phyloP scores from a whole-genome alignment of 2,888 invertebrate genomes.

The Eulithis prunata region DNA sequence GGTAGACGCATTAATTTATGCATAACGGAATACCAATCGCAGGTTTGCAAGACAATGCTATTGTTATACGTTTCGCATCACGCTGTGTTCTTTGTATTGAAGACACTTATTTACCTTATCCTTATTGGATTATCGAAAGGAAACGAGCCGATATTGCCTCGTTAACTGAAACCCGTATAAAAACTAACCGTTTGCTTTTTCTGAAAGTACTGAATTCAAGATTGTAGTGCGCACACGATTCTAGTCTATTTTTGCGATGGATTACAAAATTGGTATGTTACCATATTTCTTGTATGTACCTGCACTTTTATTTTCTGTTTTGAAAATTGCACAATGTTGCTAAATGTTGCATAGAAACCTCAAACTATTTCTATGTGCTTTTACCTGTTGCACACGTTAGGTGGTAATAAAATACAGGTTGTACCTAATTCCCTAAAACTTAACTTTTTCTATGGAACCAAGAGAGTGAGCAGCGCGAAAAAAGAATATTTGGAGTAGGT shows the following conservation, averaged over 20 bases:
- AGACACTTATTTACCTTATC: slow-evolving; percentile 46
- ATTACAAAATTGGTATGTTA: slow-evolving; percentile 42
- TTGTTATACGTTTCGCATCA: slow-evolving; percentile 36
- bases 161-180: slow-evolving; percentile 53
- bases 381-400: too few species aligned
- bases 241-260: slow-evolving; percentile 37
- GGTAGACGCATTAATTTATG: slow-evolving; percentile 30
- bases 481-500: too few species aligned
- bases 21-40: slow-evolving; percentile 25
- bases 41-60: slow-evolving; percentile 25
- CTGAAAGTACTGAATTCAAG: slow-evolving; percentile 33
- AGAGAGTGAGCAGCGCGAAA: too few species aligned
- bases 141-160: slow-evolving; percentile 55
- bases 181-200: slow-evolving; percentile 42
- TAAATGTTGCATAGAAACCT: background rate
- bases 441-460: too few species aligned
- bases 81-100: slow-evolving; percentile 31
- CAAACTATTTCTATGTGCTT: background rate
- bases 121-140: slow-evolving; percentile 59
- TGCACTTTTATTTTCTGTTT: background rate
- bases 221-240: slow-evolving; percentile 17
- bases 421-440: too few species aligned
- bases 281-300: slow-evolving; percentile 7
- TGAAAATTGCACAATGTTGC: slow-evolving; percentile 1
- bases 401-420: too few species aligned